Percentiles rank a stretch among this genome's conserved stretches.
phyloP scores from a whole-genome alignment of 2,888 invertebrate species.

The Caenorhabditis zanzibari region DNA sequence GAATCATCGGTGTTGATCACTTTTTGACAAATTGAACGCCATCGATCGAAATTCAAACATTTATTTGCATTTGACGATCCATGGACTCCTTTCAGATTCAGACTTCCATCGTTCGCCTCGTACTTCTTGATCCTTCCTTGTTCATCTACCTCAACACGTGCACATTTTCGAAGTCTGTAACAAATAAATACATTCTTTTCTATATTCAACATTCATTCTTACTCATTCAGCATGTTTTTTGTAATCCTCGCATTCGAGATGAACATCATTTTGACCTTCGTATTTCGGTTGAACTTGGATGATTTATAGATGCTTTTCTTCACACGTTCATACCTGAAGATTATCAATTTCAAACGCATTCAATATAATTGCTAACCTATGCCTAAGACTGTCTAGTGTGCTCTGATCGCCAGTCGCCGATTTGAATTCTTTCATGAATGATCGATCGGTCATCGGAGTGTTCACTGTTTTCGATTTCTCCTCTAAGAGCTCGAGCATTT shows the following conservation, averaged over 20 bases:
- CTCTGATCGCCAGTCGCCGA: neutral
- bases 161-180: constrained; percentile 6
- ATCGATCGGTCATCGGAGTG: neutral
- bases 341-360: neutral
- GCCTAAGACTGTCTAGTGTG: neutral
- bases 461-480: neutral
- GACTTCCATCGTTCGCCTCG: neutral
- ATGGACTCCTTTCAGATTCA: neutral
- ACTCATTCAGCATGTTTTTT: too few species aligned
- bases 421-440: neutral
- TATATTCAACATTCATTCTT: neutral
- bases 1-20: too few species aligned
- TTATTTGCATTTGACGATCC: too few species aligned
- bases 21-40: too few species aligned
- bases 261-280: too few species aligned
- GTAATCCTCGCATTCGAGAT: too few species aligned
- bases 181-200: neutral
- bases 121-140: neutral
- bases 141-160: neutral
- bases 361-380: neutral
- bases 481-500: neutral
- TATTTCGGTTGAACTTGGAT: neutral
- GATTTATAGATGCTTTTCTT: neutral
- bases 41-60: too few species aligned
- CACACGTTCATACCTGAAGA: too few species aligned